Evolutionary conservation across 1,140 invertebrate species (phyloP), one percentile per base, ranked within the genome.

Genomic region (Anthonomus grandis): DNA sequence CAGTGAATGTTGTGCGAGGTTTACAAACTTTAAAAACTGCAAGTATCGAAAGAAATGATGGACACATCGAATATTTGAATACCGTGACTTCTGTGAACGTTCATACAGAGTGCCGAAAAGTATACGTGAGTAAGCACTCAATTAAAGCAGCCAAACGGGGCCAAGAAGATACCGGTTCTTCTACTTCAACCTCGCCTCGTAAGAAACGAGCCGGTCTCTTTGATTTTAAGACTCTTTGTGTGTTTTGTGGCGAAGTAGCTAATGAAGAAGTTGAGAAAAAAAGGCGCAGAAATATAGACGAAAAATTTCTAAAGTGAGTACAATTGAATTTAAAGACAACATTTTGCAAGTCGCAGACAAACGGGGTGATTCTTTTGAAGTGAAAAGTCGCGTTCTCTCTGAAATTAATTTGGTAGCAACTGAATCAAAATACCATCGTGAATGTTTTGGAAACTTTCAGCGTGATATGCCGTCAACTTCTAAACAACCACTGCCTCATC

Each of bases 381-480:
- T 38, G 13, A 38, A 31, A 31, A 31, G 27, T 31, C 27, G 27
- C 27, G 27, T 31, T 31, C 27, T 31, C 27, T 31, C 27, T 31
- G n/a, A 31, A 31, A 31, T 31, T 46, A 27, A 39, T 18, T n/a
- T 55, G 52, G 37, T 38, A 38, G 37, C 37, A 9, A 15, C 13
- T 38, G 37, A 15, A 9, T 6, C 37, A 15, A 13, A 21, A 18
- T 38, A 38, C 13, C 37, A 15, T 13, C 6, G 37, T 15, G 13
- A 38, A 15, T 38, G 37, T 15, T 38, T 38, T 38, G 6, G 37
- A 38, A 38, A 9, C 5, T 38, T 38, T 38, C 13, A 38, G 37
- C 37, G 13, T 9, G 13, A 38, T 38, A 38, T 9, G 37, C 13
- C 37, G 37, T 6, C 37, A 6, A 38, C 13, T 38, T 31, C 27